Percentiles rank a stretch among this genome's conserved stretches.
phyloP scores from a whole-genome alignment of 2,113 vertebrate species.

The Apeltes quadracus region DNA sequence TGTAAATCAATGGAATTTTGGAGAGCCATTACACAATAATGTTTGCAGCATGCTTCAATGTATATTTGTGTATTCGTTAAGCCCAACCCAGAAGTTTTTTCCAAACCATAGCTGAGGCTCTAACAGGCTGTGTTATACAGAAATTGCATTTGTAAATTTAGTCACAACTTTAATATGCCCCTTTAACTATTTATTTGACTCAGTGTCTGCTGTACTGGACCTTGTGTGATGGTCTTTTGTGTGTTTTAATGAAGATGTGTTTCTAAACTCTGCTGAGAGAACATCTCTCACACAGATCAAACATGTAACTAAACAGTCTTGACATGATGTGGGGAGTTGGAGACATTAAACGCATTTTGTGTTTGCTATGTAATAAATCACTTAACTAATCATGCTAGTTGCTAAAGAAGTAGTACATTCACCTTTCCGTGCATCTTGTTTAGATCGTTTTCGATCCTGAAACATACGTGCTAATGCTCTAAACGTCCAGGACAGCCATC shows the following conservation, averaged over 20 bases:
- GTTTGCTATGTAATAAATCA: conserved; percentile 10
- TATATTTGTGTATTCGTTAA: not conserved
- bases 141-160: not conserved
- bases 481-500: not conserved
- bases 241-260: conserved; percentile 67
- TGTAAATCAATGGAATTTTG: conserved; percentile 18
- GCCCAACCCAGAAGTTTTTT: not conserved
- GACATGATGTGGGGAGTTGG: conserved; percentile 12
- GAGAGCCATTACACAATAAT: conserved; percentile 7
- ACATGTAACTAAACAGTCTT: not conserved
- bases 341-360: conserved; percentile 6
- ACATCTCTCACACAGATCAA: conserved; percentile 45
- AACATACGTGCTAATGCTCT: not conserved
- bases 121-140: not conserved
- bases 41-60: not conserved
- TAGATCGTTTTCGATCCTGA: not conserved
- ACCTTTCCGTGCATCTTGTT: not conserved
- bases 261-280: conserved; percentile 62
- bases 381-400: conserved; percentile 4
- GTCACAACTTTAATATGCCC: not conserved
- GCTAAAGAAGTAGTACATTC: not conserved
- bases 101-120: not conserved
- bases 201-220: conserved; percentile 8
- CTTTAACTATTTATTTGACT: conserved; percentile 26
- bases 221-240: conserved; percentile 15